Evolutionary conservation across 1,140 invertebrate genomes (phyloP).

Genomic region (Penaeus vannamei): DNA sequence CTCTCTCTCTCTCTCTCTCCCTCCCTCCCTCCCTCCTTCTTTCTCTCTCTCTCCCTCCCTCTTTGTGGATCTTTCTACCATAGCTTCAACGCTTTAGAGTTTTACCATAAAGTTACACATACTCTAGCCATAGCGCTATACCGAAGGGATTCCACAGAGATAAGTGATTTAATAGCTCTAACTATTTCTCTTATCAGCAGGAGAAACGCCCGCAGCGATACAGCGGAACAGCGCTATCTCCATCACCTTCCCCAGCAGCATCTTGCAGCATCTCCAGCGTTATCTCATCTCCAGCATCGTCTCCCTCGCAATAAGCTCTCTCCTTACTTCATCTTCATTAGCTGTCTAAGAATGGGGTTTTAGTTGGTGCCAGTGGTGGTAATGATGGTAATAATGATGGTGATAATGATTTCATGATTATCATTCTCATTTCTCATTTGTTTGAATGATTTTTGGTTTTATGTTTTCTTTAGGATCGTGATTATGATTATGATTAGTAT

Average conservation of each 20-base stretch:
- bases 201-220: constrained; percentile 57
- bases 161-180: not conserved
- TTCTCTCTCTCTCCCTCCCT: not conserved
- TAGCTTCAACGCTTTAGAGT: not conserved
- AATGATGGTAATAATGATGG: too few relatives aligned
- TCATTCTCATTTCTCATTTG: too few relatives aligned
- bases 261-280: not conserved
- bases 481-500: too few relatives aligned
- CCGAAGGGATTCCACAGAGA: not conserved
- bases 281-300: not conserved
- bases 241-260: not conserved
- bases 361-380: not conserved
- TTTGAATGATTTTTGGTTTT: too few relatives aligned
- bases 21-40: not conserved
- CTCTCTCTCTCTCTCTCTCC: not conserved
- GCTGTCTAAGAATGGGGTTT: not conserved
- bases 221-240: constrained; percentile 43
- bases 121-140: not conserved
- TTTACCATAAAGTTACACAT: not conserved
- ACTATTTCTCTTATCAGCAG: constrained; percentile 42
- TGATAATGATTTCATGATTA: too few relatives aligned
- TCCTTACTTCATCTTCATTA: not conserved
- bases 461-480: too few relatives aligned
- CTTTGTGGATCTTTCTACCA: not conserved
- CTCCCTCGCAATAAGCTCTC: not conserved